A percentile compares a stretch with the other conserved stretches of the same genome.
Conservation (phyloP, 2,113 vertebrate genomes). For the Girardinichthys multiradiatus region DNA sequence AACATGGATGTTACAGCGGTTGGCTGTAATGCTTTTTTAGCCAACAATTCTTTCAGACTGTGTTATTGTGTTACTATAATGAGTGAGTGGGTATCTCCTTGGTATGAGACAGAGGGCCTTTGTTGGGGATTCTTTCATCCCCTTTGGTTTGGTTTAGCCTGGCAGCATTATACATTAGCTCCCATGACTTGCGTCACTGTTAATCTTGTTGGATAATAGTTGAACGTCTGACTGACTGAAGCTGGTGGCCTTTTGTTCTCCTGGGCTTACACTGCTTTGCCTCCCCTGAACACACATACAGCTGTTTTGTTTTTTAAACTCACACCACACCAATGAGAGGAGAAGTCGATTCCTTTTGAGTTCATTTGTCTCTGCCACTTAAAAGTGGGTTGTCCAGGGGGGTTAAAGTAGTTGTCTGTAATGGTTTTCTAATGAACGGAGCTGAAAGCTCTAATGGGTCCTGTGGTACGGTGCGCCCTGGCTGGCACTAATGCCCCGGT, state of each 20-base stretch:
- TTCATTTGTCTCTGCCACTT: slow-evolving; percentile 66
- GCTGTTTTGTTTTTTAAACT: slow-evolving; percentile 48
- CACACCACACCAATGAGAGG: slow-evolving; percentile 11
- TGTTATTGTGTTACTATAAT: background rate
- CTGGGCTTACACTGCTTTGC: slow-evolving; percentile 11
- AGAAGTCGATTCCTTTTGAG: slow-evolving; percentile 30
- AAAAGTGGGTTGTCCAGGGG: slow-evolving; percentile 60
- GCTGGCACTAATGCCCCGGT: slow-evolving; percentile 58
- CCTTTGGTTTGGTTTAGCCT: slow-evolving; percentile 17
- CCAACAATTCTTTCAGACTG: background rate
- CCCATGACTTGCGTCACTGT: slow-evolving; percentile 51
- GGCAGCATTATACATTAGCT: slow-evolving; percentile 48
- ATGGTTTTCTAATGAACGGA: slow-evolving; percentile 62
- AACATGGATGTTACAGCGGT: background rate
- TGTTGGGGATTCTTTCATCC: slow-evolving; percentile 38
- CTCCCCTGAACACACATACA: too few relatives aligned
- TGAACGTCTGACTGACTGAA: slow-evolving; percentile 50
- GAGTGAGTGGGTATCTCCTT: slow-evolving; percentile 4
- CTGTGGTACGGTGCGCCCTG: slow-evolving; percentile 35
- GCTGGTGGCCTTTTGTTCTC: slow-evolving; percentile 53
- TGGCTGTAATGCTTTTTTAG: background rate
- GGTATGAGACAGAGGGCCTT: slow-evolving; percentile 25
- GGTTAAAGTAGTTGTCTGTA: slow-evolving; percentile 65
- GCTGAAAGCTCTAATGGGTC: slow-evolving; percentile 68
- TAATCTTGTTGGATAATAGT: slow-evolving; percentile 60